A percentile compares a stretch with the other conserved stretches of the same genome.
Evolutionary conservation across 2,888 invertebrate genomes (phyloP).

Genomic region (Patella ulyssiponensis): DNA sequence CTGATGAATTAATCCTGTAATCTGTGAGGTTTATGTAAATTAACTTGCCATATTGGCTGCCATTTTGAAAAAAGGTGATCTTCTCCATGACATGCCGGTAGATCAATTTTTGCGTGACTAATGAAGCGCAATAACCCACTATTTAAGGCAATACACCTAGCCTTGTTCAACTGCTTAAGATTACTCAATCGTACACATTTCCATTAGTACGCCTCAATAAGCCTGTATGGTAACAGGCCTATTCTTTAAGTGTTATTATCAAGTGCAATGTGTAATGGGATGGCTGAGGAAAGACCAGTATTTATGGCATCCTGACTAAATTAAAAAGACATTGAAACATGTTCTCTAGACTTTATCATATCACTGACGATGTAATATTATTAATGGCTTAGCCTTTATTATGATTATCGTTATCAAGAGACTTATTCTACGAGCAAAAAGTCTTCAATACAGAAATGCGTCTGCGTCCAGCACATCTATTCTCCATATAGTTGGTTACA

Average conservation of each 20-base stretch:
- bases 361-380: constrained; percentile 4
- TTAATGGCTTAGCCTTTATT: background rate
- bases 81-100: background rate
- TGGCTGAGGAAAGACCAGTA: background rate
- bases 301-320: constrained; percentile 5
- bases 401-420: too few relatives aligned
- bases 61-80: constrained; percentile 9
- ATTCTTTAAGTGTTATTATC: constrained; percentile 9
- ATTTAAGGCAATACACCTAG: constrained; percentile 5
- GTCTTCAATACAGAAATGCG: too few relatives aligned
- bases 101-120: constrained; percentile 11
- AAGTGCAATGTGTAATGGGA: background rate
- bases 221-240: background rate
- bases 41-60: background rate
- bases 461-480: too few relatives aligned
- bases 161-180: constrained; percentile 9
- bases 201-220: background rate
- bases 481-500: too few relatives aligned
- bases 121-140: constrained; percentile 9
- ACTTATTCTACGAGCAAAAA: too few relatives aligned
- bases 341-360: constrained; percentile 7
- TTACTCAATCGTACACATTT: constrained; percentile 11
- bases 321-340: background rate
- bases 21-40: constrained; percentile 7
- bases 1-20: constrained; percentile 11